Evolutionary conservation across 2,797 vertebrate species (phyloP).

Genomic region (Tiaroga cobitis): DNA sequence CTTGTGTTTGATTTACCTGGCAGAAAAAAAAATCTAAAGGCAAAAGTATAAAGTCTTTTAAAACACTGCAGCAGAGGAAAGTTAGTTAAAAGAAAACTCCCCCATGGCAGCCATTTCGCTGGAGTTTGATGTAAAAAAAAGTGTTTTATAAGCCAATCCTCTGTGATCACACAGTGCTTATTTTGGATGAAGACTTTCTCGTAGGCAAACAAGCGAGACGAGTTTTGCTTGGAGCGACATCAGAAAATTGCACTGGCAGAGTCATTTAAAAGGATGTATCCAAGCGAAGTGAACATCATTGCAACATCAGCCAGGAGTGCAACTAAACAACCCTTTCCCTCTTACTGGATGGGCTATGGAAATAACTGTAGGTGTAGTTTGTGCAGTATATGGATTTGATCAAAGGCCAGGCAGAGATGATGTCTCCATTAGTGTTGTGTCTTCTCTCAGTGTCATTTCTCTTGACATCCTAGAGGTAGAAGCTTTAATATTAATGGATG

Average conservation of each 20-base stretch:
- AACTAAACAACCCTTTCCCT: conserved; percentile 3
- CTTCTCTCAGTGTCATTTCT: conserved; percentile 8
- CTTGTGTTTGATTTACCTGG: neutral
- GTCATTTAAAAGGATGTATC: conserved; percentile 16
- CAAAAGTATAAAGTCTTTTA: neutral
- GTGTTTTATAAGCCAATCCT: neutral
- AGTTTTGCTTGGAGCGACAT: conserved; percentile 1
- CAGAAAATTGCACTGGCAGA: conserved; percentile 16
- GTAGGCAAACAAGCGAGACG: neutral
- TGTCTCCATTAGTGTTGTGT: conserved; percentile 25
- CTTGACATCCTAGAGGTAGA: conserved; percentile 38
- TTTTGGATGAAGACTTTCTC: neutral
- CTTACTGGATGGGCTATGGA: neutral
- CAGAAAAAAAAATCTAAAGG: neutral
- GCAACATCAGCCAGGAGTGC: neutral
- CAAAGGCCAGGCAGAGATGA: neutral
- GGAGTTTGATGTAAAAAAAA: neutral
- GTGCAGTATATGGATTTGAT: conserved; percentile 1
- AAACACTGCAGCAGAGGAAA: neutral
- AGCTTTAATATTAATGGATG: conserved; percentile 41
- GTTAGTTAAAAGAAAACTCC: neutral
- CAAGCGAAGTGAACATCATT: neutral
- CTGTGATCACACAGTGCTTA: neutral
- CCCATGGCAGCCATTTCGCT: neutral
- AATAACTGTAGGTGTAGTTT: neutral